Percentiles rank a stretch among this genome's conserved stretches.
Conservation (phyloP, 1,140 invertebrate genomes). For the Scaptomyza hsui region DNA sequence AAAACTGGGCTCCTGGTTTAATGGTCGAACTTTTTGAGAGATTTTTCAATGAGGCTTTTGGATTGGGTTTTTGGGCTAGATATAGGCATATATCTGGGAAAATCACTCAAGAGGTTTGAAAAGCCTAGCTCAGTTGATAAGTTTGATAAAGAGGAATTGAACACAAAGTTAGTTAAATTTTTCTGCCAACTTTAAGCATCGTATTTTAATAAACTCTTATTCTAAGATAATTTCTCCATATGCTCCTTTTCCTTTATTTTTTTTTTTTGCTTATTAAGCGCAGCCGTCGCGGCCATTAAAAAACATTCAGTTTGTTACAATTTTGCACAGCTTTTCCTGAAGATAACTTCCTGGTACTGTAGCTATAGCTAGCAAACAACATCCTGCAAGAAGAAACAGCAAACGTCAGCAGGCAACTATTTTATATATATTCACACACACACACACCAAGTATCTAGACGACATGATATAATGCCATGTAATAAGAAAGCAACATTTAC, state of each 20-base stretch:
- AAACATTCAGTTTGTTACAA: constrained; percentile 16
- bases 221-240: neutral
- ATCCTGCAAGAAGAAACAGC: constrained; percentile 29
- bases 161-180: no score
- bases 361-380: constrained; percentile 25
- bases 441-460: neutral
- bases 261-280: constrained; percentile 30
- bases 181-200: neutral
- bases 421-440: neutral
- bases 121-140: neutral
- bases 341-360: constrained; percentile 36
- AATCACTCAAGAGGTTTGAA: neutral
- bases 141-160: no score
- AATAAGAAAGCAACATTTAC: constrained; percentile 80
- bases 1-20: constrained; percentile 15
- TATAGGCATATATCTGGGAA: neutral
- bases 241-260: neutral
- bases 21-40: constrained; percentile 34
- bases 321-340: constrained; percentile 21
- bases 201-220: neutral
- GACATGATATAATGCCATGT: constrained; percentile 53
- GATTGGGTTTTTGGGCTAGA: neutral
- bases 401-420: constrained; percentile 22
- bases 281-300: constrained; percentile 8
- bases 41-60: constrained; percentile 25